Evolutionary conservation across 2,113 vertebrate genomes (phyloP), one percentile per base, ranked within the genome.

Genomic region (Nyctibius bracteatus): DNA sequence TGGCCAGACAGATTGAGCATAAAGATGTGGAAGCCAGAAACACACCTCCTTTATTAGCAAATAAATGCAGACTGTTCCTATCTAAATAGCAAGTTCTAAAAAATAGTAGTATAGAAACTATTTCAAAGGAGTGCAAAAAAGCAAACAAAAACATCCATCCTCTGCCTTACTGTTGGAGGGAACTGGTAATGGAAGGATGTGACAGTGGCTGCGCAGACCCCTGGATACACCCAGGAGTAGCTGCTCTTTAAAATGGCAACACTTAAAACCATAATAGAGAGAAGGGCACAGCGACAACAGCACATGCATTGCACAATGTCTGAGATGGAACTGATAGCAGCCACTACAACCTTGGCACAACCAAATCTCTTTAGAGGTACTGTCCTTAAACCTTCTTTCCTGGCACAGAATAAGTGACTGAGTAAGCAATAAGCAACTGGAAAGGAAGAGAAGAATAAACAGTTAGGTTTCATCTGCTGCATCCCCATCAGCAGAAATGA

Each of bases 111-210:
- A 51, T 30, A 4, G 23, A n/a, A 65, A 0, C 6, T 73, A 33
- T 58, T 85, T 74, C 17, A 91, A 87, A 65, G 12, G 13, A 35
- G 9, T 61, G 6, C 7, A 31, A 33, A 92, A 61, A 62, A 54
- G 3, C 1, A 14, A 66, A 70, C 46, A n/a, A 44, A n/a, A 47
- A 24, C 27, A 30, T 51, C 7, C 28, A 58, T 1, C 5, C 24
- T 23, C 10, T 72, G 3, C 8, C 43, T 46, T 74, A 73, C 25
- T 4, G 0, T 39, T 55, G 33, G 35, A 59, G 4, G 1, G 3
- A 2, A 51, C 3, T 2, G 10, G 5, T 30, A 67, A 30, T 0
- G 2, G 31, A 47, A 8, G 2, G 4, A 31, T 61, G 27, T 41
- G 5, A 3, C 25, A 47, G 17, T n/a, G 9, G 8, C 11, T 88